Evolutionary conservation across 2,888 invertebrate genomes (phyloP), one percentile per base, ranked within the genome.

Genomic region (Phaonia tiefii): DNA sequence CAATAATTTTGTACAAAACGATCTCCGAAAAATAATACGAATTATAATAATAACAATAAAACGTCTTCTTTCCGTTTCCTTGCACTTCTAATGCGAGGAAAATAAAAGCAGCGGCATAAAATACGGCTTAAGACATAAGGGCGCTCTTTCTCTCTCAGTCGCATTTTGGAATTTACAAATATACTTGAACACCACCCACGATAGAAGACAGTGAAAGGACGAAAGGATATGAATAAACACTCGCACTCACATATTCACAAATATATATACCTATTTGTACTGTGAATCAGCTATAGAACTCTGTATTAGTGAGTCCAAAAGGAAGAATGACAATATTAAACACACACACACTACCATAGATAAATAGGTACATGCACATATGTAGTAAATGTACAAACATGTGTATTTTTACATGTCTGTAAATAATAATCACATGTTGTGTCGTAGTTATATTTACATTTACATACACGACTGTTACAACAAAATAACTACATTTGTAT

Each of bases 391-490:
- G 22, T 25, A 54, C n/a, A n/a, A n/a, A n/a, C 54, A 54, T 26
- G 31, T 31, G 31, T 31, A 3, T 31, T 31, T n/a, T 31, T 3
- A 3, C 31, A 8, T 31, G 8, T 11, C 25, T 66, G 63, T 63
- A 63, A 63, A 63, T 42, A 63, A 42, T 63, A 20, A 37, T 37
- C 58, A 22, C 20, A 63, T 54, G 25, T 63, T 63, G 42, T 63
- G 8, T 3, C n/a, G 3, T 31, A 20, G 13, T 42, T 42, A 39
- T 42, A 63, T 3, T n/a, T 1, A 22, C 31, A 31, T 31, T 5
- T 31, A 8, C 31, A 31, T 31, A 31, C 31, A 31, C 31, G 3
- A 63, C 22, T 63, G 63, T 63, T 22, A 42, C 8, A 31, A 60
- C 20, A 15, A 1, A 56, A 60, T 17, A 39, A 60, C 39, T 60